phyloP scores from a whole-genome alignment of 2,797 vertebrate species.

The Enteromius afrohamiltoni region DNA sequence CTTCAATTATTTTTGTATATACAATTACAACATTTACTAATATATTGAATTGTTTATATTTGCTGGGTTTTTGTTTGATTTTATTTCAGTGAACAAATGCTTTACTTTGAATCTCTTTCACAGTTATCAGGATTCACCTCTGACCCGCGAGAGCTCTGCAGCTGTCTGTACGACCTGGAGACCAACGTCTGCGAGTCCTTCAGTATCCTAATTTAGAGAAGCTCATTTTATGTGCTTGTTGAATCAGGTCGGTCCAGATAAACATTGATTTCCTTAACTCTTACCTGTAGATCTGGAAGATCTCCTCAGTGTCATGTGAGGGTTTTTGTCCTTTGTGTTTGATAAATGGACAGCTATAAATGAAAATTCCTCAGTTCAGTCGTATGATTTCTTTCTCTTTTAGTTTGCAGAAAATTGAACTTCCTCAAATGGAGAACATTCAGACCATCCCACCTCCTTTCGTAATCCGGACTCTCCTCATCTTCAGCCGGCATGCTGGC shows the following conservation, averaged over 20 bases:
- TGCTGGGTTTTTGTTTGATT: neutral
- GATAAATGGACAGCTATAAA: neutral
- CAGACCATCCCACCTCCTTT: constrained; percentile 93
- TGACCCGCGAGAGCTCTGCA: constrained; percentile 93
- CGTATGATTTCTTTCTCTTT: neutral
- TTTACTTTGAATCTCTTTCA: neutral
- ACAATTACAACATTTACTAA: neutral
- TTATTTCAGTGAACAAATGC: neutral
- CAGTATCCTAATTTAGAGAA: constrained; percentile 85
- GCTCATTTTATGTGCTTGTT: neutral
- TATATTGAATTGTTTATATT: neutral
- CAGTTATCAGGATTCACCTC: constrained; percentile 95
- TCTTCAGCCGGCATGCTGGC: constrained; percentile 86
- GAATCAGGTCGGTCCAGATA: neutral
- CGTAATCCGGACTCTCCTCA: constrained; percentile 88
- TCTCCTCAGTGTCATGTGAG: constrained; percentile 94
- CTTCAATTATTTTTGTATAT: neutral
- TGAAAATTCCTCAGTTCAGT: neutral
- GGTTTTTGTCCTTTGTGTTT: constrained; percentile 40
- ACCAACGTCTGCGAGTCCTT: constrained; percentile 91
- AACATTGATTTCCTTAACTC: constrained; percentile 12
- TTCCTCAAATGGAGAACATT: constrained; percentile 88
- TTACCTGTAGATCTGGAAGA: constrained; percentile 87
- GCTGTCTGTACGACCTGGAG: constrained; percentile 94
- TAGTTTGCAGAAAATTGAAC: constrained; percentile 92